Conservation (phyloP, 2,113 vertebrate species). For the Spheniscus mendiculus region DNA sequence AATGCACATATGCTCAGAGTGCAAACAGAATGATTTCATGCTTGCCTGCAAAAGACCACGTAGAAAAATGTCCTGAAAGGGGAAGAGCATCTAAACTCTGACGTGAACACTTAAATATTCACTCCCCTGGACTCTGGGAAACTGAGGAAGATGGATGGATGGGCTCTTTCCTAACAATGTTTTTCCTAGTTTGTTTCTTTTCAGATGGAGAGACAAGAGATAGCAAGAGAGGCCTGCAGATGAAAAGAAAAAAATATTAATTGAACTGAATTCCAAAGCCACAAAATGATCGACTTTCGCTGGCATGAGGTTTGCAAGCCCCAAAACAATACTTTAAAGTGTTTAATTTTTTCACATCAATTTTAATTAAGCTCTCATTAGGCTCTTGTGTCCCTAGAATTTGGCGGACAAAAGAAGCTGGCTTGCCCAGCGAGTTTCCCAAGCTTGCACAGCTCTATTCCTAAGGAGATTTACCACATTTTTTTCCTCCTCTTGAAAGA, state of each 20-base stretch:
- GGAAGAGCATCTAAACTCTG: background rate
- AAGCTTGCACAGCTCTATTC: constrained; percentile 54
- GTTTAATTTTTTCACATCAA: constrained; percentile 61
- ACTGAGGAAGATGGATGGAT: background rate
- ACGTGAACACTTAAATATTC: background rate
- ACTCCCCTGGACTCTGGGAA: background rate
- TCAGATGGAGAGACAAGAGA: background rate
- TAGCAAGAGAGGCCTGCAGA: background rate
- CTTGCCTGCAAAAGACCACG: constrained; percentile 33
- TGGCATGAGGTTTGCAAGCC: constrained; percentile 24
- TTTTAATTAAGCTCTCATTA: constrained; percentile 73
- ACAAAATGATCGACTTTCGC: constrained; percentile 59
- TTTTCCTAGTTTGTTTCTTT: constrained; percentile 9
- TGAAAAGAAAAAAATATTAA: background rate
- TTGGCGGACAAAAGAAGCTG: constrained; percentile 52
- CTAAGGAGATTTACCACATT: constrained; percentile 64
- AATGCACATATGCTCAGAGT: background rate
- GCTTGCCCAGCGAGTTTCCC: constrained; percentile 54
- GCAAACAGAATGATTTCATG: constrained; percentile 35
- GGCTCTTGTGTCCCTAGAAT: constrained; percentile 58
- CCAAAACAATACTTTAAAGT: constrained; percentile 55
- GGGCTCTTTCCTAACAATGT: background rate
- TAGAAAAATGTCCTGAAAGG: constrained; percentile 11
- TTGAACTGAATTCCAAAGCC: constrained; percentile 43
- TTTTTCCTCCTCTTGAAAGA: constrained; percentile 70